Percentiles rank a stretch among this genome's conserved stretches.
These are phyloP conservation scores for Penaeus monodon DNA, from an alignment of 2,888 invertebrate genomes.

Conservation along the genomic window DNA sequence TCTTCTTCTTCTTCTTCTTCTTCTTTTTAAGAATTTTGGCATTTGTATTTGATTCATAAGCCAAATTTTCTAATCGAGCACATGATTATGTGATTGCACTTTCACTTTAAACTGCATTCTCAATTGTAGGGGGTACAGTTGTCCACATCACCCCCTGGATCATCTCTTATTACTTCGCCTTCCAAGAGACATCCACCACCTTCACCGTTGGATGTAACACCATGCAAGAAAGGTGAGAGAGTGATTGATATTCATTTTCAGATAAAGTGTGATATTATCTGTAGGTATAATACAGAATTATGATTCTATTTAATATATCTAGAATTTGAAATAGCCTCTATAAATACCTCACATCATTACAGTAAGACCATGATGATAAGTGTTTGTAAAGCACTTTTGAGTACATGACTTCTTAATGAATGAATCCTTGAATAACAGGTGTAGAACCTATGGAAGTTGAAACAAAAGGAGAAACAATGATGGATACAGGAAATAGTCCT, in stretches of 20 bases:
- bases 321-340: too few relatives aligned
- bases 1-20: too few relatives aligned
- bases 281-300: too few relatives aligned
- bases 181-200: slow-evolving; percentile 54
- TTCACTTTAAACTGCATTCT: not conserved
- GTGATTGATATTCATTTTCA: too few relatives aligned
- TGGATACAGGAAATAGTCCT: slow-evolving; percentile 18
- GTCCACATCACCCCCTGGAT: slow-evolving; percentile 30
- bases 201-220: slow-evolving; percentile 44
- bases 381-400: not conserved
- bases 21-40: too few relatives aligned
- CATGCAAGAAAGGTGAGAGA: slow-evolving; percentile 49
- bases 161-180: slow-evolving; percentile 42
- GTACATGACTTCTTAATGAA: not conserved
- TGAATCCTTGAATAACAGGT: slow-evolving; percentile 9
- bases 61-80: not conserved
- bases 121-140: slow-evolving; percentile 37
- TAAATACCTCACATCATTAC: too few relatives aligned
- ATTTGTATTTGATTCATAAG: too few relatives aligned
- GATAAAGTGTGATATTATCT: too few relatives aligned
- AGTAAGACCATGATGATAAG: too few relatives aligned
- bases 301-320: too few relatives aligned
- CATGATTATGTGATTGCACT: not conserved
- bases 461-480: slow-evolving; percentile 18
- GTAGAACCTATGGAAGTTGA: slow-evolving; percentile 55